Evolutionary conservation across 37 sponge, comb jelly and placozoan genomes (phyloP), one percentile per base, ranked within the genome.

Genomic region (Eunapius fragilis): DNA sequence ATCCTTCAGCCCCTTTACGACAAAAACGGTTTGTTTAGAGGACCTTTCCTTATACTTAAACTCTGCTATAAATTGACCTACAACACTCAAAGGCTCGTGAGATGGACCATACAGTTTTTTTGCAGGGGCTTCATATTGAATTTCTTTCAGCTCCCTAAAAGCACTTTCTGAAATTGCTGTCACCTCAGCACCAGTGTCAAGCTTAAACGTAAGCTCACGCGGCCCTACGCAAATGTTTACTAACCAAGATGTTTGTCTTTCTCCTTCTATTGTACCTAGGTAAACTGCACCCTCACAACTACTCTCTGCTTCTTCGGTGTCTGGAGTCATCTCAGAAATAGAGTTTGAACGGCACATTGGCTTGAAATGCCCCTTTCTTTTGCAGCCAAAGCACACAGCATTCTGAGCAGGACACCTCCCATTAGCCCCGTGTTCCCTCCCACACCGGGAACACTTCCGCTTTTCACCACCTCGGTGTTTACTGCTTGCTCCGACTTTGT

Each of bases 141-240:
- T 13, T 25, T 25, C 17, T 3, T 41, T 37, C 10, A 91, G 74
- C 17, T 32, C 9, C 23, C 80, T 31, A 49, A 68, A 91, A 47
- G 47, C 31, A 26, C 77, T 71, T 31, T 79, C 70, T 25, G 92
- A 80, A 13, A 91, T 68, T 14, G 79, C 92, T 1, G 87, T 84
- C 13, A 87, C 92, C 76, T 87, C 88, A 24, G 92, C 87, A 26
- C 92, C 92, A 4, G 84, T 91, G 71, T 91, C 88, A 33, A 91
- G 48, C 48, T 91, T 91, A 67, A 91, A 91, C 6, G 28, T 38
- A n/a, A 74, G 38, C 3, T 69, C n/a, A 34, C 28, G 28, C 17
- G 74, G 68, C 23, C 49, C 58, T 0, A 91, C 28, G 2, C 36
- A n/a, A n/a, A 91, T 23, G n/a, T 23, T 37, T 22, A 31, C 38